phyloP scores from a whole-genome alignment of 2,113 vertebrate species.

The Tachysurus fulvidraco region DNA sequence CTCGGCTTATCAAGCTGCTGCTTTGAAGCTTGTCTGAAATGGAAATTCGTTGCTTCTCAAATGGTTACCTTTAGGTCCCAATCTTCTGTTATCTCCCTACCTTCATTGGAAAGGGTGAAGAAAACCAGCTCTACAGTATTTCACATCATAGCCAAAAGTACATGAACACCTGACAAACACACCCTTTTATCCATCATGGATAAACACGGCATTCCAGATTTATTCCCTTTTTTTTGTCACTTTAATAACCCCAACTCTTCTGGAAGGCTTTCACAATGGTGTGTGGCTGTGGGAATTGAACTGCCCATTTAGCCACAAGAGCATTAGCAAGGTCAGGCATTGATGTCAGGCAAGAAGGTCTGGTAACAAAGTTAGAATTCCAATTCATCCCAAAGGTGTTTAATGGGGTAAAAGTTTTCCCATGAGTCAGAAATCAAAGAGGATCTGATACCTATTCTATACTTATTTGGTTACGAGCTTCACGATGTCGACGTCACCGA shows the following conservation, averaged over 20 bases:
- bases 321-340: not conserved
- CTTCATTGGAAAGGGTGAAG: not conserved
- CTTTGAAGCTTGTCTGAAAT: slow-evolving; percentile 62
- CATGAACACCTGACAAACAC: not conserved
- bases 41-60: slow-evolving; percentile 58
- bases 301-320: not conserved
- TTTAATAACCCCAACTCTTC: not conserved
- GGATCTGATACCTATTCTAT: not conserved
- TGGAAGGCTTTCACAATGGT: not conserved
- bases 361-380: not conserved
- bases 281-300: not conserved
- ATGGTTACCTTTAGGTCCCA: slow-evolving; percentile 35
- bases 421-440: not conserved
- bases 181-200: not conserved
- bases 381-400: not conserved
- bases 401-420: not conserved
- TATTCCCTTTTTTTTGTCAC: no score
- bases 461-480: not conserved
- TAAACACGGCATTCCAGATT: not conserved
- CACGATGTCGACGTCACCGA: not conserved
- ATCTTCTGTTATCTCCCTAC: not conserved
- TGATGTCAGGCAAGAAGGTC: not conserved
- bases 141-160: slow-evolving; percentile 21
- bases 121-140: slow-evolving; percentile 43
- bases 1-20: slow-evolving; percentile 41